Conservation (phyloP, 2,113 vertebrate genomes). For the Laticauda laticaudata region DNA sequence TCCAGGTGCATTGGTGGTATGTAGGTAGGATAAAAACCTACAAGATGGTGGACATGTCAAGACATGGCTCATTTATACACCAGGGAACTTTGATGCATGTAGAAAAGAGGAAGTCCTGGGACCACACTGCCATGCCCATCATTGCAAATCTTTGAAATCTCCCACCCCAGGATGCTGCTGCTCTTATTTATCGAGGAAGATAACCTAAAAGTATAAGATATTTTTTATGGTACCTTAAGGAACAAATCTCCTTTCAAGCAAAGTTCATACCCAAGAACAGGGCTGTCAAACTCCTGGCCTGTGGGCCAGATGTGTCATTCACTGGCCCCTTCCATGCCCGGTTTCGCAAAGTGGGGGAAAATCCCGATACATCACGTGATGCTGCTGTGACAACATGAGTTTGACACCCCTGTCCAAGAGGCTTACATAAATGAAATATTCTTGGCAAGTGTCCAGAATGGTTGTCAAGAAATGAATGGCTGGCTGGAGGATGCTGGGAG, state of each 20-base stretch:
- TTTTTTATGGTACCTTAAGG: not conserved
- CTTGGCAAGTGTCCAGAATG: not conserved
- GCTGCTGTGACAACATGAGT: too few species aligned
- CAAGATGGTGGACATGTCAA: not conserved
- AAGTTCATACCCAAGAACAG: not conserved
- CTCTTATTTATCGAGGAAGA: not conserved
- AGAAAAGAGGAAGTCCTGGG: not conserved
- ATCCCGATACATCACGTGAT: too few species aligned
- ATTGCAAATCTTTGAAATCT: not conserved
- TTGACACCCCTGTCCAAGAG: not conserved
- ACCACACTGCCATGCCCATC: not conserved
- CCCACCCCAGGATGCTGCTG: not conserved
- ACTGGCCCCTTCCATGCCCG: too few species aligned
- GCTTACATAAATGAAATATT: not conserved
- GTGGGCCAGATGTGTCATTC: too few species aligned
- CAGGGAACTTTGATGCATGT: not conserved
- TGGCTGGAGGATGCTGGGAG: not conserved
- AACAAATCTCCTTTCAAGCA: not conserved
- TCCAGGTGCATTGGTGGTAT: not conserved
- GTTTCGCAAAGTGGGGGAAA: too few species aligned
- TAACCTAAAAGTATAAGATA: not conserved
- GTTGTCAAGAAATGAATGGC: not conserved
- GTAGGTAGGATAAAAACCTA: not conserved
- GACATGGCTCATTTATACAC: not conserved
- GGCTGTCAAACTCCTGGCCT: too few species aligned